Evolutionary conservation across 2,797 vertebrate genomes (phyloP).

Genomic region (Uromys caudimaculatus): DNA sequence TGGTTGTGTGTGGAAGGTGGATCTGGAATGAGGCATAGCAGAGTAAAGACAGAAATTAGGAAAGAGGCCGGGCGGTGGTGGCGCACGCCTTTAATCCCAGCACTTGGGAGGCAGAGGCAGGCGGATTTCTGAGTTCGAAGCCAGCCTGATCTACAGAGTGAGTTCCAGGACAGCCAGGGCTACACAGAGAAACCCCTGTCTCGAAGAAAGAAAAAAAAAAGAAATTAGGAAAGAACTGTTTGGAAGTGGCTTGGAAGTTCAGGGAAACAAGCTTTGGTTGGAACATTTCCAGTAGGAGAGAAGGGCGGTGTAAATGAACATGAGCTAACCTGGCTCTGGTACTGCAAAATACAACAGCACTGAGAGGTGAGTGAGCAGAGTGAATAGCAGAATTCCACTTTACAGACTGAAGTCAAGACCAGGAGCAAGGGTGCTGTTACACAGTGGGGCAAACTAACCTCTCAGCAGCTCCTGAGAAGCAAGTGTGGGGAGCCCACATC

Average conservation of each 20-base stretch:
- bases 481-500: neutral
- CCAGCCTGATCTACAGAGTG: no score
- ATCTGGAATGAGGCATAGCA: neutral
- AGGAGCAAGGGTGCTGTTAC: neutral
- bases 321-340: neutral
- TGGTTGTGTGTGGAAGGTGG: neutral
- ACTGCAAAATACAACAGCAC: neutral
- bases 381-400: neutral
- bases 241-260: neutral
- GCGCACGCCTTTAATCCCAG: no score
- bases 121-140: no score
- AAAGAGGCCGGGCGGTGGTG: no score
- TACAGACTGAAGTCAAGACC: neutral
- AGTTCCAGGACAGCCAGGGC: no score
- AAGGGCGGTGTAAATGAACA: neutral
- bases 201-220: no score
- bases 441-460: neutral
- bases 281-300: no score
- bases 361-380: neutral
- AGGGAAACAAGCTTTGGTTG: neutral
- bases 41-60: neutral
- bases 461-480: rapidly evolving
- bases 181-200: no score
- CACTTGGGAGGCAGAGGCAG: no score
- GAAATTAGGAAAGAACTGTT: neutral